Evolutionary conservation across 2,888 invertebrate genomes (phyloP).

Genomic region (Catocala sponsa): DNA sequence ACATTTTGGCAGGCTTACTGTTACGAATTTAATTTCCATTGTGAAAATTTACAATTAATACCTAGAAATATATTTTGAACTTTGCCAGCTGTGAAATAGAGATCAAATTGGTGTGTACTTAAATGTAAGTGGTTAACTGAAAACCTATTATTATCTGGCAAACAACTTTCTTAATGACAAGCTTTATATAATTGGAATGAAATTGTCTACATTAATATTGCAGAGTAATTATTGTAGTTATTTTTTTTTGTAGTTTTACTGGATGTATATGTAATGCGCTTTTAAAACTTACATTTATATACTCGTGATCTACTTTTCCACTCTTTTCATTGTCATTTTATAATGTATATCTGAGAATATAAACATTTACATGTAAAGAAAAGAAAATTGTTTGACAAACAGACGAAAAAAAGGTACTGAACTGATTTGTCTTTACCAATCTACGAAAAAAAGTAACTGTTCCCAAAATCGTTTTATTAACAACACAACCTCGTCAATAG

Average conservation of each 20-base stretch:
- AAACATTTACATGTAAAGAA: too few species aligned
- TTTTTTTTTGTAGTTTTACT: slow-evolving; percentile 10
- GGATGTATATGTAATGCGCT: neutral
- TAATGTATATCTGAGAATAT: too few species aligned
- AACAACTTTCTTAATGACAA: slow-evolving; percentile 71
- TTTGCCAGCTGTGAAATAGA: slow-evolving; percentile 9
- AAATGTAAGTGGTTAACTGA: slow-evolving; percentile 58
- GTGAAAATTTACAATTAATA: slow-evolving; percentile 45
- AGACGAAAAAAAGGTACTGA: too few species aligned
- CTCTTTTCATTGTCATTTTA: too few species aligned
- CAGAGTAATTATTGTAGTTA: slow-evolving; percentile 38
- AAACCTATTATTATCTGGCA: slow-evolving; percentile 71
- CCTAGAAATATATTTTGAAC: slow-evolving; percentile 15
- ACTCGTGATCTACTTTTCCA: too few species aligned
- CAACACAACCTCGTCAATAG: too few species aligned
- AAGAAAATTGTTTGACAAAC: too few species aligned
- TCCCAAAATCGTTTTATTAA: too few species aligned
- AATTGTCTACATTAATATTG: slow-evolving; percentile 56
- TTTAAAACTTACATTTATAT: too few species aligned
- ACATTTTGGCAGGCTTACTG: slow-evolving; percentile 48
- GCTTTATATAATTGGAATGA: slow-evolving; percentile 67
- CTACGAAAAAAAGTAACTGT: too few species aligned
- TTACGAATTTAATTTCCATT: slow-evolving; percentile 59
- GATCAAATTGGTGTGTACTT: slow-evolving; percentile 1
- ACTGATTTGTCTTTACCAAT: too few species aligned